These are phyloP conservation scores for Montifringilla adamsi DNA, from an alignment of 2,113 vertebrate species.

Conservation along the genomic window DNA sequence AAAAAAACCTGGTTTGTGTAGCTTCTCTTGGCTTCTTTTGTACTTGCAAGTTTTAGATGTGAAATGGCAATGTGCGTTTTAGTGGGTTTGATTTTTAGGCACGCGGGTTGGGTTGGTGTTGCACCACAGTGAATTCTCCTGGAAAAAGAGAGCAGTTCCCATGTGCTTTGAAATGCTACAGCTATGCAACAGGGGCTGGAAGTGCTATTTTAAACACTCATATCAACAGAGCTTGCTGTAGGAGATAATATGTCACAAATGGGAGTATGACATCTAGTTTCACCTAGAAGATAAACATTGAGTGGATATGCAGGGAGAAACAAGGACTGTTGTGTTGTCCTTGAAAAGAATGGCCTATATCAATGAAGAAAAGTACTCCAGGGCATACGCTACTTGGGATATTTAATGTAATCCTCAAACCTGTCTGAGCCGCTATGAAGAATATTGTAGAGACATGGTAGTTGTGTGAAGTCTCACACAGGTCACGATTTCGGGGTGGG, in stretches of 20 bases:
- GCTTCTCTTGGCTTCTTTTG: neutral
- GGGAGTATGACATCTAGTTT: constrained; percentile 57
- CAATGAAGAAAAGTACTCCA: constrained; percentile 47
- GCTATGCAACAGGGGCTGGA: constrained; percentile 17
- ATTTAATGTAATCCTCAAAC: constrained; percentile 40
- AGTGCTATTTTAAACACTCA: constrained; percentile 57
- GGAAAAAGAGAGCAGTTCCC: constrained; percentile 26
- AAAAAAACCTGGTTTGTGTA: neutral
- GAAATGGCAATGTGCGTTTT: neutral
- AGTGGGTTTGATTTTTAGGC: neutral
- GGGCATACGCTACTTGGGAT: constrained; percentile 35
- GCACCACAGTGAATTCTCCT: neutral
- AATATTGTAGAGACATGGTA: neutral
- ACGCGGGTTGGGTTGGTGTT: neutral
- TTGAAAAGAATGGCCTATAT: constrained; percentile 59
- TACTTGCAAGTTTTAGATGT: neutral
- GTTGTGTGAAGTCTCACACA: neutral
- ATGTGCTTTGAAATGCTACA: constrained; percentile 32
- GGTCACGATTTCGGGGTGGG: neutral
- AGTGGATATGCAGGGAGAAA: constrained; percentile 50
- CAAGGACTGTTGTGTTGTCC: constrained; percentile 45
- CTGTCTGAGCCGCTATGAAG: neutral
- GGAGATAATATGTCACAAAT: constrained; percentile 67
- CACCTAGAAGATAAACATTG: constrained; percentile 63
- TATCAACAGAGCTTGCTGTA: constrained; percentile 62